Evolutionary conservation across 2,113 vertebrate genomes (phyloP).

Genomic region (Furnarius figulus): DNA sequence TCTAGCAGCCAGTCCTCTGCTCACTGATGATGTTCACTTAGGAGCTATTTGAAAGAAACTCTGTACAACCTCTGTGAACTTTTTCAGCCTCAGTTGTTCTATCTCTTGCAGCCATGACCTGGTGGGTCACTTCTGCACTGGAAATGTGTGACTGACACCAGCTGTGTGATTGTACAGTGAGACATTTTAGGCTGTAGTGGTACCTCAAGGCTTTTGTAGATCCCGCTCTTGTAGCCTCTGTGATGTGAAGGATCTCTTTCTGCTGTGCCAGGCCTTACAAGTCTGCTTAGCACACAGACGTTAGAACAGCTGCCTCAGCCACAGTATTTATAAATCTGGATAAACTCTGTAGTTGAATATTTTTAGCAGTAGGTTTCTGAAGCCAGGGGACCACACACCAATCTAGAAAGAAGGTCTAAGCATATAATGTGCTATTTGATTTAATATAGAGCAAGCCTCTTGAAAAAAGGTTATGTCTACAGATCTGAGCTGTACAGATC

Average conservation of each 20-base stretch:
- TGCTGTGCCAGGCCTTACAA: not conserved
- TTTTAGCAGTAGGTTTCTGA: not conserved
- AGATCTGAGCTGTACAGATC: not conserved
- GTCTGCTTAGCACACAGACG: not conserved
- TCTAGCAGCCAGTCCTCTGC: not conserved
- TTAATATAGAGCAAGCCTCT: not conserved
- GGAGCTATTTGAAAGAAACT: not conserved
- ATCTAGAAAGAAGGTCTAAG: not conserved
- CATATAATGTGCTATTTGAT: not conserved
- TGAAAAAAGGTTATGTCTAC: not conserved
- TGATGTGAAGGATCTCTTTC: not conserved
- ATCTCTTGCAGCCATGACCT: not conserved
- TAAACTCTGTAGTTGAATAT: not conserved
- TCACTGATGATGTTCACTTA: not conserved
- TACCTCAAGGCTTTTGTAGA: not conserved
- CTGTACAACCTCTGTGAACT: not conserved
- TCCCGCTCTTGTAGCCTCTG: not conserved
- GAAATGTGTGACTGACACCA: not conserved
- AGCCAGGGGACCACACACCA: not conserved
- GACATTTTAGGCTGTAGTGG: not conserved
- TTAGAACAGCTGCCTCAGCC: not conserved
- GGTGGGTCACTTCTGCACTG: not conserved
- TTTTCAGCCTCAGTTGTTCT: not conserved
- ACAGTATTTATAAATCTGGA: not conserved
- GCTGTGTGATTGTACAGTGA: not conserved